Base-by-base conservation (phyloP, 2,797 vertebrate genomes). In the Hafferia zeledoni region DNA sequence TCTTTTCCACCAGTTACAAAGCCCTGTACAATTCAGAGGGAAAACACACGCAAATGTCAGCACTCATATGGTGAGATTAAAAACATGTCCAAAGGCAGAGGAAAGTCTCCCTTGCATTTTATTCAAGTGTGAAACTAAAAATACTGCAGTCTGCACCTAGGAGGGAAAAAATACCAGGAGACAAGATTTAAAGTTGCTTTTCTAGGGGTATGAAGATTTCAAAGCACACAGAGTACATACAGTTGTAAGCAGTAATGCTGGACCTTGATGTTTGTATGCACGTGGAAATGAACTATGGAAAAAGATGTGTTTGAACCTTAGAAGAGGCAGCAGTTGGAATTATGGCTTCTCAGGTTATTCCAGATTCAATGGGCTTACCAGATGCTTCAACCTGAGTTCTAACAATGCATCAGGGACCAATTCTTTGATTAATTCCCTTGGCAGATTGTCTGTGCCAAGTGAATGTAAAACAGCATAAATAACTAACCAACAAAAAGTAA, bases 1-100 rank as follows among this genome's bases (percentile, higher is more conserved):
- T 99, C 99, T 95, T 99, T 99, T 63, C 99, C 99, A 68, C 99
- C 99, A 1, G 99, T 99, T 87, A 99, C 99, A 93, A 99, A 99
- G 10, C 99, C 99, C 99, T 99, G 97, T 8, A 70, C 31, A 81
- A 59, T 69, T 94, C 20, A 97, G 56, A 14, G 88, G 18, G 33
- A 56, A 72, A 92, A 50, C n/a, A 60, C 24, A 88, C 1, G 75
- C 15, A 87, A 37, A 85, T 3, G 25, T 50, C 60, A 95, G 57
- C 25, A 41, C 20, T 79, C 25, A 2, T 5, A 65, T 13, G 28
- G 37, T 46, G 60, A 49, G 27, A 55, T 6, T 41, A 52, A 78
- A 83, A 53, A 79, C 20, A 30, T 3, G 25, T 6, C 13, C 53
- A 59, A 74, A 81, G 65, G 53, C 47, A 87, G 44, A 31, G 35